Percentiles rank a stretch among this genome's conserved stretches.
phyloP scores from a whole-genome alignment of 1,140 invertebrate genomes.

The Formica exsecta region DNA sequence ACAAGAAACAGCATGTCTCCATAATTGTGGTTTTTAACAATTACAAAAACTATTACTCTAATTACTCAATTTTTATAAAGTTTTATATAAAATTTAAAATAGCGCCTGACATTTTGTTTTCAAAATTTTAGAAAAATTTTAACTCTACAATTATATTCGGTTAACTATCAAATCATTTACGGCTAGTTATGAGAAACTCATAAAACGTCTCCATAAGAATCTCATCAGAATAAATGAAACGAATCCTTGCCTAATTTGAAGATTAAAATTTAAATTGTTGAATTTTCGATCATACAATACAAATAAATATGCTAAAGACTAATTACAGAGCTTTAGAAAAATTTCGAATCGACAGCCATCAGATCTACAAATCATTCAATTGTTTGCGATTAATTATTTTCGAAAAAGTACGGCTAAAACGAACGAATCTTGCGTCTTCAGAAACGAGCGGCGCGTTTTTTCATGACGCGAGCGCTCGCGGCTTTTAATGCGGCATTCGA shows the following conservation, averaged over 20 bases:
- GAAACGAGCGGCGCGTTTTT: conserved; percentile 32
- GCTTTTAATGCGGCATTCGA: conserved; percentile 42
- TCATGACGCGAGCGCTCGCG: conserved; percentile 12
- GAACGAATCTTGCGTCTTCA: background rate
- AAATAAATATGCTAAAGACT: background rate
- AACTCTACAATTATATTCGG: background rate
- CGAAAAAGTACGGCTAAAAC: background rate
- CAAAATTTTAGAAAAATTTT: background rate
- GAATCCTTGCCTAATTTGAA: background rate
- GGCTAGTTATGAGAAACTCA: too few species aligned
- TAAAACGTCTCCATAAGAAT: background rate
- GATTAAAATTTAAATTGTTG: background rate
- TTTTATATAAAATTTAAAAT: background rate
- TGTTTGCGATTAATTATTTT: background rate
- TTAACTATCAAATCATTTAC: background rate
- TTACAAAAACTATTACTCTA: background rate
- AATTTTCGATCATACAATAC: background rate
- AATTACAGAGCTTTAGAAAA: background rate
- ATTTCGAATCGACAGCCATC: background rate
- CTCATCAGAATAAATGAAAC: background rate
- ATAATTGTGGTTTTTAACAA: conserved; percentile 15
- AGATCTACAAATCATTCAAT: background rate
- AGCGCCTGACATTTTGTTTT: background rate
- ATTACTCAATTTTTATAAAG: background rate
- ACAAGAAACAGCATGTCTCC: background rate